Conservation (phyloP, 92 coral and sea anemone genomes). For the Epizoanthus ramosus region DNA sequence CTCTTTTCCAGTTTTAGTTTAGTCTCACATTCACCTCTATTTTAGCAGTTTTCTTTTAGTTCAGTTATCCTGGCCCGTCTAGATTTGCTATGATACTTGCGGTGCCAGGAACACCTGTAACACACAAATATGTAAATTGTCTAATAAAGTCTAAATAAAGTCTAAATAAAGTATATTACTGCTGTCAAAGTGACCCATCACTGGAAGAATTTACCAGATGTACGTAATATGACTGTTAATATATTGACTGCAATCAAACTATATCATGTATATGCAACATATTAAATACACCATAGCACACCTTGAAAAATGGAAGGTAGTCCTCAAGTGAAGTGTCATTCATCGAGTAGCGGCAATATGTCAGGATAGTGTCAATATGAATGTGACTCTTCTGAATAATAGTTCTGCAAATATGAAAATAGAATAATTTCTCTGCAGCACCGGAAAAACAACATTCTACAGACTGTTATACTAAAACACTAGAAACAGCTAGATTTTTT, state of each 20-base stretch:
- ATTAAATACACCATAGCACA: neutral
- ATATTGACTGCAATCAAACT: too few relatives aligned
- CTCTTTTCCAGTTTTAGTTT: neutral
- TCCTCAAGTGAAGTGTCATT: slow-evolving; percentile 81
- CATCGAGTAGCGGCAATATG: slow-evolving; percentile 89
- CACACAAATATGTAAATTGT: too few relatives aligned
- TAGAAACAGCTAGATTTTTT: neutral
- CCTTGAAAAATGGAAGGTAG: slow-evolving; percentile 84
- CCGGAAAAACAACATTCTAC: neutral
- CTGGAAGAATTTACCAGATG: too few relatives aligned
- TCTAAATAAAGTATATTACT: too few relatives aligned
- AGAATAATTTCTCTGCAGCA: neutral
- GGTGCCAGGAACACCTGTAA: too few relatives aligned
- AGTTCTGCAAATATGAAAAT: slow-evolving; percentile 51
- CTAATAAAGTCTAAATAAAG: too few relatives aligned
- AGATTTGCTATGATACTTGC: too few relatives aligned
- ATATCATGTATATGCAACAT: neutral
- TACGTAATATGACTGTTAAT: too few relatives aligned
- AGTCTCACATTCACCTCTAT: too few relatives aligned
- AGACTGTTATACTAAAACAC: neutral
- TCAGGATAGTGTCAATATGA: slow-evolving; percentile 80
- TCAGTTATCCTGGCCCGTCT: too few relatives aligned
- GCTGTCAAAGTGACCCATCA: too few relatives aligned
- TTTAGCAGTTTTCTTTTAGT: too few relatives aligned
- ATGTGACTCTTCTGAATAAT: slow-evolving; percentile 73